Evolutionary conservation across 2,113 vertebrate genomes (phyloP), one percentile per base, ranked within the genome.

Genomic region (Alces alces): DNA sequence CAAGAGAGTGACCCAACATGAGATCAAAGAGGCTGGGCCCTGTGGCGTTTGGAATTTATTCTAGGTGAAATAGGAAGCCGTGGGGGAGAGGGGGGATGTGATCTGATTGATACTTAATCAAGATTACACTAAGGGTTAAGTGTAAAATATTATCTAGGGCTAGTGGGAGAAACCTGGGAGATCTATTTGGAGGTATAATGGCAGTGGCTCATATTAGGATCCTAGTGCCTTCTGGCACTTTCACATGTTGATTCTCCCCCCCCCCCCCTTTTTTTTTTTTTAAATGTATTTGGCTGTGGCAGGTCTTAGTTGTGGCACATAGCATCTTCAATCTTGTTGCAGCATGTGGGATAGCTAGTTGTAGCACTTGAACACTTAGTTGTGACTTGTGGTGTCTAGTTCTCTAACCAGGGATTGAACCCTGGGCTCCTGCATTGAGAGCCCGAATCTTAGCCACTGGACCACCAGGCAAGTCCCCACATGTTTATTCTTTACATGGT

Each of bases 81-180:
- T 2, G 2, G 11, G 36, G 21, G 6, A 47, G 25, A 16, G 0
- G 14, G 17, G 12, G 3, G 21, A 17, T n/a, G 23, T 30, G 36
- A 58, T 36, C 19, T 61, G 33, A 36, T 19, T 92, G 58, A 21
- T 5, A 66, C 39, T 55, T 84, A 28, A 33, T 80, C 28, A 33
- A 57, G 3, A 47, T 95, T 39, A 61, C 52, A 86, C 17, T 82
- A 82, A 83, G 2, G 52, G 1, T 19, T 61, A n/a, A 5, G 1
- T 91, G 0, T 86, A 55, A 30, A 64, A 57, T 89, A 33, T 25
- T 57, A 52, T 61, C 4, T 45, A 64, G 30, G 21, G 7, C 0
- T 85, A 11, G 0, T 7, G 3, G 50, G 14, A 60, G 21, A 33
- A 80, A 92, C 4, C 39, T 19, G 5, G 10, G 16, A 5, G 8